Conservation (phyloP, 2,113 vertebrate species). For the Eupsittula cactorum region DNA sequence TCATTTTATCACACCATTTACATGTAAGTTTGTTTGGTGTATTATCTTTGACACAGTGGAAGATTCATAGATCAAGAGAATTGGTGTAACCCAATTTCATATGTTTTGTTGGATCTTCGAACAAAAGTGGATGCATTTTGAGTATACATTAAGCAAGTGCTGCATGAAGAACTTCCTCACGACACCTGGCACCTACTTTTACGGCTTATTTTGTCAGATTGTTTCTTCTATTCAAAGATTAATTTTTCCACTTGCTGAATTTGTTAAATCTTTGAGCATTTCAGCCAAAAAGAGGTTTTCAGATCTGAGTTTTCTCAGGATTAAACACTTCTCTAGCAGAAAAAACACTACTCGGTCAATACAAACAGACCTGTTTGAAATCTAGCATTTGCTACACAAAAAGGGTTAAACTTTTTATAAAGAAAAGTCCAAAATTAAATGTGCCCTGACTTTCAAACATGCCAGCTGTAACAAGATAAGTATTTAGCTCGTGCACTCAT, state of each 20-base stretch:
- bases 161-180: slow-evolving; percentile 59
- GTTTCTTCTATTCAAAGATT: slow-evolving; percentile 67
- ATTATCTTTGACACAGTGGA: slow-evolving; percentile 69
- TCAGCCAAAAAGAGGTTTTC: slow-evolving; percentile 62
- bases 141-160: slow-evolving; percentile 67
- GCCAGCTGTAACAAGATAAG: not conserved
- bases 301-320: slow-evolving; percentile 58
- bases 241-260: slow-evolving; percentile 69
- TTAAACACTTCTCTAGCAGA: slow-evolving; percentile 36
- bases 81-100: slow-evolving; percentile 73
- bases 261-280: slow-evolving; percentile 66
- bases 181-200: slow-evolving; percentile 64
- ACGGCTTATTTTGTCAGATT: slow-evolving; percentile 66
- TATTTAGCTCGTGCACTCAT: not conserved
- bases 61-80: slow-evolving; percentile 75
- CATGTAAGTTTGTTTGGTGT: slow-evolving; percentile 71
- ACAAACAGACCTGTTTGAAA: slow-evolving; percentile 31
- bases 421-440: not conserved
- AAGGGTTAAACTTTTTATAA: not conserved
- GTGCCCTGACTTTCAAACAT: not conserved
- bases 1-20: slow-evolving; percentile 72
- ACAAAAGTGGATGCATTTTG: slow-evolving; percentile 71
- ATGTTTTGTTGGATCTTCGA: slow-evolving; percentile 72
- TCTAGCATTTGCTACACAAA: not conserved
- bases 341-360: slow-evolving; percentile 41